phyloP scores from a whole-genome alignment of 1,140 invertebrate species.

The Bombus waltoni region DNA sequence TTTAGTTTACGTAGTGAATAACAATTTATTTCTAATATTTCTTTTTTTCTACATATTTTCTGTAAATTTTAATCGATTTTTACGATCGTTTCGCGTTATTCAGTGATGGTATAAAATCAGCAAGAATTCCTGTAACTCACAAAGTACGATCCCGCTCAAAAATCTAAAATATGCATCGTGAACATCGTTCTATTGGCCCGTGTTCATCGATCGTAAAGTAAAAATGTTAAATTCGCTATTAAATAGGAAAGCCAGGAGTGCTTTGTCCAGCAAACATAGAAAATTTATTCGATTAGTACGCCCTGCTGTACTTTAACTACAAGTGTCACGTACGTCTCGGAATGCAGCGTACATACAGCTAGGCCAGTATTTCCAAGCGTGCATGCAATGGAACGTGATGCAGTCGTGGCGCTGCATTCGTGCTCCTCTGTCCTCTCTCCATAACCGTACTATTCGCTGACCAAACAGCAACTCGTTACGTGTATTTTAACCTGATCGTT shows the following conservation, averaged over 20 bases:
- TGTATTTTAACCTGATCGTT: neutral
- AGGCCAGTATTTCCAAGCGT: conserved; percentile 21
- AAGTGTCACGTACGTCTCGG: conserved; percentile 41
- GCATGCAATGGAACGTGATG: conserved; percentile 41
- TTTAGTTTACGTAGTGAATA: neutral
- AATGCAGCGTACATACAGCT: conserved; percentile 6
- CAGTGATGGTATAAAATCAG: neutral
- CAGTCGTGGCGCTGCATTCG: neutral
- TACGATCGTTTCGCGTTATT: too few relatives aligned
- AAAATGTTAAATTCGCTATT: conserved; percentile 31
- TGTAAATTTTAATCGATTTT: neutral
- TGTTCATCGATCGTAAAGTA: neutral
- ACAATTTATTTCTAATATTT: neutral
- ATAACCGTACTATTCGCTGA: neutral
- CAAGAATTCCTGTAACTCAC: too few relatives aligned
- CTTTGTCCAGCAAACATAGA: neutral
- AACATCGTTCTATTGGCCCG: neutral
- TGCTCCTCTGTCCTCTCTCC: too few relatives aligned
- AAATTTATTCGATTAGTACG: conserved; percentile 40
- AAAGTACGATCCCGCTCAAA: neutral
- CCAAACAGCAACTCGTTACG: neutral
- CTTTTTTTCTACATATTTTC: neutral
- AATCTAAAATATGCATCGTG: neutral
- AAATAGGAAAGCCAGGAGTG: neutral
- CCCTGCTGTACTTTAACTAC: conserved; percentile 16